Percentiles rank a stretch among this genome's conserved stretches.
phyloP scores from a whole-genome alignment of 2,113 vertebrate genomes.

The Sardina pilchardus region DNA sequence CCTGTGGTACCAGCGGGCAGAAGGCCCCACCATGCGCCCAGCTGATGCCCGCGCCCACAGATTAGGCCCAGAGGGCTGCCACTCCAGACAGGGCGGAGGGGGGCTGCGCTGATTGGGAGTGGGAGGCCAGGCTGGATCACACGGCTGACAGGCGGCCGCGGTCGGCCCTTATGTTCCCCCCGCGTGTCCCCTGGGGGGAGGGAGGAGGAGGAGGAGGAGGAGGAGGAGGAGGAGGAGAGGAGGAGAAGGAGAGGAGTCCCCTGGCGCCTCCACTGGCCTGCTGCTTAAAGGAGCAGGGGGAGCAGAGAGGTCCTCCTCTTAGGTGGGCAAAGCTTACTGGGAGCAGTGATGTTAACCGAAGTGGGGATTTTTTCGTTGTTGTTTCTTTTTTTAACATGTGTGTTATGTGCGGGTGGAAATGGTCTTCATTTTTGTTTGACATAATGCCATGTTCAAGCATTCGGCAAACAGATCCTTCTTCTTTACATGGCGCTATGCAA shows the following conservation, averaged over 20 bases:
- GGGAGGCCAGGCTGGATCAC: not conserved
- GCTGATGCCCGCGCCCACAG: not conserved
- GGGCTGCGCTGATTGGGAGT: not conserved
- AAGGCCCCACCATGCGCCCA: slow-evolving; percentile 3
- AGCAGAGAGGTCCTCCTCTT: not conserved
- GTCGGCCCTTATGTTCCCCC: not conserved
- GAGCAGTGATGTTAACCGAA: not conserved
- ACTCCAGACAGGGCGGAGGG: slow-evolving; percentile 1
- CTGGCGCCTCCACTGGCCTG: not conserved
- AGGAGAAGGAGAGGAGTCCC: not conserved
- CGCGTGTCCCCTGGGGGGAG: not conserved
- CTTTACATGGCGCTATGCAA: not conserved
- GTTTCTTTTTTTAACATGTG: not conserved
- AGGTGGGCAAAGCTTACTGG: not conserved
- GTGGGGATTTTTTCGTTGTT: not conserved
- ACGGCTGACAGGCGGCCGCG: not conserved
- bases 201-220: too few species aligned
- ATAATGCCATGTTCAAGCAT: not conserved
- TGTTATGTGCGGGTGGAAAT: not conserved
- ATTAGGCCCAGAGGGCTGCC: slow-evolving; percentile 2
- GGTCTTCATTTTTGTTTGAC: not conserved
- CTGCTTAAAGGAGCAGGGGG: not conserved
- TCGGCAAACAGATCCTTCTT: not conserved
- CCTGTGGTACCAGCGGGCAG: slow-evolving; percentile 21
- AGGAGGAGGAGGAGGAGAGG: too few species aligned